Base-by-base conservation (phyloP, 2,797 vertebrate species). In the Bradypodion ventrale region DNA sequence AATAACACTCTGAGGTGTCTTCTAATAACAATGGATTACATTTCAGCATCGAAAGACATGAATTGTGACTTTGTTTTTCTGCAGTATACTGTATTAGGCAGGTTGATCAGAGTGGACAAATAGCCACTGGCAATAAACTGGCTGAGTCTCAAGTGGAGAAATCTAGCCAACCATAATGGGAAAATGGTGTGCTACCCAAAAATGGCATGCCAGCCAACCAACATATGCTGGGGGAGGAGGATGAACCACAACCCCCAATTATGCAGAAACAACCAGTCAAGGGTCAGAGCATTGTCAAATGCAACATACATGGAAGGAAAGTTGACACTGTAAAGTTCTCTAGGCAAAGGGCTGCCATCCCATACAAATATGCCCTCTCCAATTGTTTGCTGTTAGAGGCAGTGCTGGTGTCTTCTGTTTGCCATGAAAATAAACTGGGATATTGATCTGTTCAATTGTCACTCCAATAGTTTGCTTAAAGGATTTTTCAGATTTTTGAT, bases 1-100 rank as follows among this genome's bases (percentile, higher is more conserved):
- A 93, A 93, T 93, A 92, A 91, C 90, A 93, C 91, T 92, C 86
- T 89, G 90, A 93, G 91, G 93, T 94, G 91, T 93, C 89, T 92
- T 90, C 85, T 15, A 1, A 88, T 91, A 93, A 93, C 93, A 92
- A 90, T 29, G 23, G 92, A 93, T 93, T 92, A 88, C 80, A 87
- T 93, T 94, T 93, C 91, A 87, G 85, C 84, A 92, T 93, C 93
- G 93, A 92, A 90, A 92, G 63, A 91, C 93, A 91, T 75, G 91
- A 93, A 92, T 92, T 85, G 87, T 78, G 79, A 84, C 83, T 88
- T 93, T 88, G 84, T 92, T 92, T 94, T 92, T 91, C 89, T 91
- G 90, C 87, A 89, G 37, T 77, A 75, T 90, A n/a, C n/a, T n/a
- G n/a, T n/a, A 82, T 87, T 74, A 83, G 85, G 83, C 78, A 89